Evolutionary conservation across 2,113 vertebrate genomes (phyloP).

Genomic region (Cynocephalus volans): DNA sequence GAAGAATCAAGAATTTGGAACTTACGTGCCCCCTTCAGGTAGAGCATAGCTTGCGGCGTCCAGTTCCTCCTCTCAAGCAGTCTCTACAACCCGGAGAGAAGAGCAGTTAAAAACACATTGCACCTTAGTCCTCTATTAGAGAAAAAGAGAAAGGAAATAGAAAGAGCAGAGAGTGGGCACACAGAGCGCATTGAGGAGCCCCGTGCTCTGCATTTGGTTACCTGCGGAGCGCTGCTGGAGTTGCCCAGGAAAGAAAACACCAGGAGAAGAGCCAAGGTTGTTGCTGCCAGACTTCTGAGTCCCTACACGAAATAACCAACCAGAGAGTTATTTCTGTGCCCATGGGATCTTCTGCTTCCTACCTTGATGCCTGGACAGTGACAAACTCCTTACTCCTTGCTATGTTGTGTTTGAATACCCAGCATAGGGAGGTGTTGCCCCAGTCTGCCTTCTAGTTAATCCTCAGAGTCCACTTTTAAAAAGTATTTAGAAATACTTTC

Average conservation of each 20-base stretch:
- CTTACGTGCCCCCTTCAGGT: slow-evolving; percentile 98
- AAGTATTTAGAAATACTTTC: not conserved
- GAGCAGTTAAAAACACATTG: not conserved
- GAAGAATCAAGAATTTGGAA: slow-evolving; percentile 39
- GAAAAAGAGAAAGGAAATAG: too few species aligned
- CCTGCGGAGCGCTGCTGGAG: slow-evolving; percentile 92
- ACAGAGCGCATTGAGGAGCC: not conserved
- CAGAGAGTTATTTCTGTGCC: not conserved
- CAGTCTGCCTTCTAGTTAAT: not conserved
- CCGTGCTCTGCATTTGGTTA: slow-evolving; percentile 74
- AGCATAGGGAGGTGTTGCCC: not conserved
- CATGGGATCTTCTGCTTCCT: not conserved
- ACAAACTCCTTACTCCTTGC: not conserved
- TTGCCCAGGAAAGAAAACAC: slow-evolving; percentile 87
- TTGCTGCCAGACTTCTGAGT: slow-evolving; percentile 82
- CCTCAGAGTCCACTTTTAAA: not conserved
- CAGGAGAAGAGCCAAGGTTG: slow-evolving; percentile 89
- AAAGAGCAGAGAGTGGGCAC: not conserved
- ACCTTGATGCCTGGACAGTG: too few species aligned
- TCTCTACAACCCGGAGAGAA: slow-evolving; percentile 84
- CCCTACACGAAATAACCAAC: slow-evolving; percentile 87
- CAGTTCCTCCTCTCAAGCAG: slow-evolving; percentile 96
- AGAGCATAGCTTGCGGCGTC: slow-evolving; percentile 98
- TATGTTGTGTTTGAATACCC: not conserved
- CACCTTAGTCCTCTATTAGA: too few species aligned